phyloP scores from a whole-genome alignment of 2,888 invertebrate genomes.

The Lepidocyrtinus sp. region DNA sequence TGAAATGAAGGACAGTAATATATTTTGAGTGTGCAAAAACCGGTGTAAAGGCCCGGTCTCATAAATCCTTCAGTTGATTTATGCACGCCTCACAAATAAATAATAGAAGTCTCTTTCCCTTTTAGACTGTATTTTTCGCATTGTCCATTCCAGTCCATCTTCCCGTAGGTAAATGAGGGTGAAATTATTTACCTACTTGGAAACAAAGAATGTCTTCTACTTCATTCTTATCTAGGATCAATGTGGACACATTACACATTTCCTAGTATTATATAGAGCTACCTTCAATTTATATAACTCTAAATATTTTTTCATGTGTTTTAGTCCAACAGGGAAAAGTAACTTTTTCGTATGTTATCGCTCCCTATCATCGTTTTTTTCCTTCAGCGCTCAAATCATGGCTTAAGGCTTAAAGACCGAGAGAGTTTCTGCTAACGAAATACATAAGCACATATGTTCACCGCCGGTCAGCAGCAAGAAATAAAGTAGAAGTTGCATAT shows the following conservation, averaged over 20 bases:
- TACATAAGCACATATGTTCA: background rate
- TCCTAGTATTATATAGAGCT: too few species aligned
- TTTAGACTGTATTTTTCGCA: background rate
- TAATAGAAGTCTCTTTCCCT: background rate
- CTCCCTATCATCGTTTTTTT: too few species aligned
- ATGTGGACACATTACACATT: background rate
- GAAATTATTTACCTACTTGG: background rate
- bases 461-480: background rate
- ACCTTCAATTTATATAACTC: too few species aligned
- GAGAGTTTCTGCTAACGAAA: too few species aligned
- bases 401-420: too few species aligned
- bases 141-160: background rate
- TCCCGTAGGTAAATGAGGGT: background rate
- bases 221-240: background rate
- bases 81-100: constrained; percentile 40
- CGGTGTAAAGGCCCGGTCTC: constrained; percentile 47
- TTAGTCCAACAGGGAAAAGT: too few species aligned
- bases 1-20: constrained; percentile 44
- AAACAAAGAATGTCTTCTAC: background rate
- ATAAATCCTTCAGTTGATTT: constrained; percentile 60
- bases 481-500: too few species aligned
- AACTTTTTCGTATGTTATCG: too few species aligned
- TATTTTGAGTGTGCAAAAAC: constrained; percentile 57
- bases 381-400: too few species aligned
- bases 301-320: too few species aligned